phyloP scores from a whole-genome alignment of 2,888 invertebrate genomes.

The Philereme vetulata region DNA sequence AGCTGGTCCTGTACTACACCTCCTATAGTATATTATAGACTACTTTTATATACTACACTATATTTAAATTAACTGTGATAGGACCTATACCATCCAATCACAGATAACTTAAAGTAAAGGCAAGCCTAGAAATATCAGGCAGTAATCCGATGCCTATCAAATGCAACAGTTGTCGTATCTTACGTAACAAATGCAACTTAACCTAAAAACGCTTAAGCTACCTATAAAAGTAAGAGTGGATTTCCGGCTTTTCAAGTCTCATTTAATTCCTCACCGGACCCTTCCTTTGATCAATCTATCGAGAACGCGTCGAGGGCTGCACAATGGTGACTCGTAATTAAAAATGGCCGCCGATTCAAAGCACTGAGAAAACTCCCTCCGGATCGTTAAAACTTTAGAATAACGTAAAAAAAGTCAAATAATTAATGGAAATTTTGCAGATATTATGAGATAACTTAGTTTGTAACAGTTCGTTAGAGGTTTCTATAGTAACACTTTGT shows the following conservation, averaged over 20 bases:
- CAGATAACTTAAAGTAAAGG: too few species aligned
- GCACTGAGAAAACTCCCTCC: slow-evolving; percentile 34
- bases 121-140: too few species aligned
- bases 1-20: too few species aligned
- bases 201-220: too few species aligned
- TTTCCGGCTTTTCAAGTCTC: slow-evolving; percentile 12
- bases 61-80: too few species aligned
- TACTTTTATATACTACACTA: too few species aligned
- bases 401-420: slow-evolving; percentile 38
- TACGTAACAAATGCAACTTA: too few species aligned
- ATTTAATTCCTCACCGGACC: slow-evolving; percentile 20
- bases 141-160: too few species aligned
- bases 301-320: slow-evolving; percentile 53
- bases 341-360: slow-evolving; percentile 69
- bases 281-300: slow-evolving; percentile 51
- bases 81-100: too few species aligned
- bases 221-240: too few species aligned
- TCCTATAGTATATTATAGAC: too few species aligned
- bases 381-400: slow-evolving; percentile 58
- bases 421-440: slow-evolving; percentile 31
- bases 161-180: too few species aligned
- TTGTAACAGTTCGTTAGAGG: slow-evolving; percentile 32
- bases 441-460: slow-evolving; percentile 33
- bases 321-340: slow-evolving; percentile 73
- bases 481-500: slow-evolving; percentile 24